Evolutionary conservation across 2,888 invertebrate species (phyloP), one percentile per base, ranked within the genome.

Genomic region (Dorcus hopei): DNA sequence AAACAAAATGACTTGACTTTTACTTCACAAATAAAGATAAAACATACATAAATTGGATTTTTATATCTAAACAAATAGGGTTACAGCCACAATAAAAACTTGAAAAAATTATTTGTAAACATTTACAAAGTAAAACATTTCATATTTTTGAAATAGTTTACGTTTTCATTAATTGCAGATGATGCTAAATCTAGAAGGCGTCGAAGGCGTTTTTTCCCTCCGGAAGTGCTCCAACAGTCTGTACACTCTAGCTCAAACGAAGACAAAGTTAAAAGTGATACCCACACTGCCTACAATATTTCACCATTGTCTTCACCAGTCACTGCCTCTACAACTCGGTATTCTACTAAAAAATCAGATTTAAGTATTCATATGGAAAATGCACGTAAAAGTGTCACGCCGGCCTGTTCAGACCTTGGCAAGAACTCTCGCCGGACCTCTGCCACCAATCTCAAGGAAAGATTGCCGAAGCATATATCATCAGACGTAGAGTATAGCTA

Each of bases 341-440:
- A 64, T 45, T 54, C 65, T 56, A 62, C 69, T 43, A 69, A 66
- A 58, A 72, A 71, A 63, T 75, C 77, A 19, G 76, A 77, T 61
- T 66, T 78, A 49, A 75, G 77, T 52, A 65, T 77, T 49, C 78
- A 79, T 61, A 79, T 78, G 79, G 77, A 77, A 62, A 78, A 79
- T 57, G 78, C 78, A n/a, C 70, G 78, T 7, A 71, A 70, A 54
- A 72, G 75, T 26, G 69, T 74, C 14, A 65, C 70, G 14, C 64
- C 72, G n/a, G 60, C 70, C n/a, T 19, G 38, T 16, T 49, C 49
- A 14, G 39, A 41, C n/a, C 51, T 49, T 41, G 53, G 49, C 39
- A 33, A 52, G 40, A 51, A 26, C n/a, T 49, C 57, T 7, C 47
- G 65, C 50, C 65, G 68, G 16, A 58, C 65, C 9, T 59, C 63